phyloP scores from a whole-genome alignment of 2,888 invertebrate genomes.

The Villa cingulata region DNA sequence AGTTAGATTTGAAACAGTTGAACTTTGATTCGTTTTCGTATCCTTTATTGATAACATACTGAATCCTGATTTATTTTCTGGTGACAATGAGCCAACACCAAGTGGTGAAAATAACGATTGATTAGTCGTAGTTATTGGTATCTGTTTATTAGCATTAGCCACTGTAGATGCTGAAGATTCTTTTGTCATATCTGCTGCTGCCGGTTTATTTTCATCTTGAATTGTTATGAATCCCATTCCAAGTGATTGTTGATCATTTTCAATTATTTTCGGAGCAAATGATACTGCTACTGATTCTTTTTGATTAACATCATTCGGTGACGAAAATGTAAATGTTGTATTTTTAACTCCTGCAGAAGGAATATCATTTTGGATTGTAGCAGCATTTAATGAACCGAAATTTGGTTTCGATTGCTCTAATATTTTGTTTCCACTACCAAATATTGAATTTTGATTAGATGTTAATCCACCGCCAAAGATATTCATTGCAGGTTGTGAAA shows the following conservation, averaged over 20 bases:
- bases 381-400: not conserved
- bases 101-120: not conserved
- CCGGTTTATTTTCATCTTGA: not conserved
- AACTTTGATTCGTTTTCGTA: not conserved
- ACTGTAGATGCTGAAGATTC: not conserved
- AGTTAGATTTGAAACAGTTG: not conserved
- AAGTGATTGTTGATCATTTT: not conserved
- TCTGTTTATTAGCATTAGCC: not conserved
- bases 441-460: not conserved
- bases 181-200: not conserved
- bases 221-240: not conserved
- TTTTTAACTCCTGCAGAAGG: no score
- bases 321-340: not conserved
- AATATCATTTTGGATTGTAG: not conserved
- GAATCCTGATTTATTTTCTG: not conserved
- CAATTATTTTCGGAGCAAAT: constrained; percentile 1
- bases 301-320: not conserved
- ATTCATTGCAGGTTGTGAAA: not conserved
- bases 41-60: not conserved
- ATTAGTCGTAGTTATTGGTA: not conserved
- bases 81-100: not conserved
- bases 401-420: not conserved
- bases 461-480: not conserved
- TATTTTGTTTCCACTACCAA: not conserved
- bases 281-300: not conserved